Conservation (phyloP, 2,113 vertebrate genomes). For the Pseudorectes ferrugineus region DNA sequence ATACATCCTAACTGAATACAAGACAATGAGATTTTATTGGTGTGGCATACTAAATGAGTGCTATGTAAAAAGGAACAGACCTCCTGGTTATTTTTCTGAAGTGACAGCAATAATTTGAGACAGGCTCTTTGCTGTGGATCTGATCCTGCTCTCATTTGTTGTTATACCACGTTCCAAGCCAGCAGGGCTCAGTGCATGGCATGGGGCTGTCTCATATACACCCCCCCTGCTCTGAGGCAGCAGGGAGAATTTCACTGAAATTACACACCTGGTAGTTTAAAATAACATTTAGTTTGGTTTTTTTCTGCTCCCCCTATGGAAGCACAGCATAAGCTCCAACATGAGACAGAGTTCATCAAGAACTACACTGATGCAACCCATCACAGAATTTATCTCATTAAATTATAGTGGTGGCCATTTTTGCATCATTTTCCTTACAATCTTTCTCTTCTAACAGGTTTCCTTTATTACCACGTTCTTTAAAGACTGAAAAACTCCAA, state of each 20-base stretch:
- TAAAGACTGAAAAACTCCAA: background rate
- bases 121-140: background rate
- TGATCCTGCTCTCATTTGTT: background rate
- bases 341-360: background rate
- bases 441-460: background rate
- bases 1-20: background rate
- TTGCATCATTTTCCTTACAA: accelerated
- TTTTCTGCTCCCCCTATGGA: too few species aligned
- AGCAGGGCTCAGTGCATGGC: background rate
- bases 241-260: background rate
- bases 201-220: background rate
- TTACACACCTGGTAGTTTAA: background rate
- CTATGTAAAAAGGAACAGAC: background rate
- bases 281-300: background rate
- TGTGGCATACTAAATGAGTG: background rate
- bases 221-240: background rate
- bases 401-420: background rate
- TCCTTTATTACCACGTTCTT: background rate
- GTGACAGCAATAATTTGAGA: background rate
- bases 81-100: background rate
- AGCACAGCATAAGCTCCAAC: background rate
- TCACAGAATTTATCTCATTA: background rate
- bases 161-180: accelerated
- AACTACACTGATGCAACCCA: background rate
- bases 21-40: background rate